Evolutionary conservation across 2,797 vertebrate species (phyloP), one percentile per base, ranked within the genome.

Genomic region (Labeo calbasu): DNA sequence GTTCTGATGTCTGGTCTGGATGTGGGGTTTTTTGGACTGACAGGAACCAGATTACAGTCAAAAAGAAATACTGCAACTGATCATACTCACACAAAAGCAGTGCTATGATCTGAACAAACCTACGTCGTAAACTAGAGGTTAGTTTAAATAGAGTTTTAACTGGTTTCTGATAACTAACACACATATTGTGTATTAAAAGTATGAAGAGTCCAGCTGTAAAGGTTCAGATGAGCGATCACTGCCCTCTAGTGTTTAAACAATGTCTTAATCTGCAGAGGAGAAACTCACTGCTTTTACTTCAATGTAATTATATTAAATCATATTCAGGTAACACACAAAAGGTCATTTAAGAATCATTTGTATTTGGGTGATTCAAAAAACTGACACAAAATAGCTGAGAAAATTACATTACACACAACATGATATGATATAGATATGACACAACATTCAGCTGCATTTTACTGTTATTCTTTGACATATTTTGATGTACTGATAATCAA

Each of bases 211-310:
- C 61, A 15, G 61, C 25, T 65, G 61, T 65, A 17, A 15, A 63
- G 13, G 50, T 53, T 23, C 8, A 32, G 21, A 79, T 89, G 77
- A 78, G 84, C 23, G n/a, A 88, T 87, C 84, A 85, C 23, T 85
- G 1, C 92, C 92, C 89, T 84, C 94, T 93, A 75, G 89, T 93
- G 94, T 90, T 28, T 21, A 25, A 1, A 13, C 14, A 50, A 83
- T 21, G 40, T 21, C 4, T 11, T 14, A 12, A 5, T 7, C 36
- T 69, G 0, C 17, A 46, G 3, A 3, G 21, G 36, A 73, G 4
- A 77, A 43, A 61, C 21, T 69, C 40, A 46, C 69, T 21, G 21
- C 23, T 61, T 63, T 61, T 23, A 63, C 10, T 75, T 32, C 7
- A 53, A 10, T 53, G 15, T 53, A 53, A 73, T 53, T 1, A 75